Percentiles rank a stretch among this genome's conserved stretches.
Evolutionary conservation across 2,797 vertebrate species (phyloP).

Genomic region (Parauchenoglanis ngamensis): DNA sequence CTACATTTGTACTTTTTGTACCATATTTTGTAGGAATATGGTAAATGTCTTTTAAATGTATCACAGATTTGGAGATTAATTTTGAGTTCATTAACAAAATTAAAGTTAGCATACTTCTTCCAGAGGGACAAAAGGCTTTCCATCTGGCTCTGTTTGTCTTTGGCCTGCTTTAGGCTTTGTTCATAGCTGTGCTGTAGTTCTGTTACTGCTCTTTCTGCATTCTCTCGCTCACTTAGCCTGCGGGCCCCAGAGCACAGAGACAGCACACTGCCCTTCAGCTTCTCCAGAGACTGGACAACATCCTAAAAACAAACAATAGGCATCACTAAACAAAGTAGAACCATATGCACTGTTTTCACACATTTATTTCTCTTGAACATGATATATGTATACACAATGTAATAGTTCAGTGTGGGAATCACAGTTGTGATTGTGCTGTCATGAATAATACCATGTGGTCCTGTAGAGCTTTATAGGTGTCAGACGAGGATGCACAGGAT

Average conservation of each 20-base stretch:
- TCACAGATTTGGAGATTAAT: not conserved
- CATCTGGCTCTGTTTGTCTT: constrained; percentile 80
- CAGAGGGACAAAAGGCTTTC: constrained; percentile 84
- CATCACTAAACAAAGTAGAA: not conserved
- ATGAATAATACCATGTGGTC: constrained; percentile 79
- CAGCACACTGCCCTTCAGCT: constrained; percentile 75
- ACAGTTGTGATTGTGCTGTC: not conserved
- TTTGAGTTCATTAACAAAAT: not conserved
- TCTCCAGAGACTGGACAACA: constrained; percentile 82
- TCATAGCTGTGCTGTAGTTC: constrained; percentile 78
- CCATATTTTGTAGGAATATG: not conserved
- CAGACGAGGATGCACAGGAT: constrained; percentile 84
- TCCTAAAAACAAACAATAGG: constrained; percentile 74
- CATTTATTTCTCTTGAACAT: not conserved
- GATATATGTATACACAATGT: not conserved
- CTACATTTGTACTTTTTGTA: too few species aligned
- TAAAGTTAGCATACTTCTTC: constrained; percentile 81
- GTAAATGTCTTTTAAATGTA: not conserved
- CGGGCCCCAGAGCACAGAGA: constrained; percentile 77
- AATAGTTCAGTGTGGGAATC: not conserved
- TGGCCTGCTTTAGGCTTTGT: constrained; percentile 68
- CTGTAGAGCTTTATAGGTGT: constrained; percentile 86
- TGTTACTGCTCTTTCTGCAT: constrained; percentile 71
- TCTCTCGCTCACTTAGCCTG: constrained; percentile 77
- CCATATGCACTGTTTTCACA: not conserved